Evolutionary conservation across 2,113 vertebrate species (phyloP).

Genomic region (Hippopotamus amphibius): DNA sequence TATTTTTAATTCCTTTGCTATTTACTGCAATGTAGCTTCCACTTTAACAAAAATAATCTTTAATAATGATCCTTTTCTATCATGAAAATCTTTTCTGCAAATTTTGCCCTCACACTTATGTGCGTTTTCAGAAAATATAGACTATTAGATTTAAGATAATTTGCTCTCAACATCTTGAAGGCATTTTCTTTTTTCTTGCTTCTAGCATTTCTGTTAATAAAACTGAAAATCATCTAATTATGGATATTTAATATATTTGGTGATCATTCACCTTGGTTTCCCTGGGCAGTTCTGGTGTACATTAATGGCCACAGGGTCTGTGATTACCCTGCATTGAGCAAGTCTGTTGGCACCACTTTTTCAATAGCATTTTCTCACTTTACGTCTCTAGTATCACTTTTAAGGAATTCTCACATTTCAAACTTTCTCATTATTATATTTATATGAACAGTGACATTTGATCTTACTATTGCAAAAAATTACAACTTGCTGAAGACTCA

Average conservation of each 20-base stretch:
- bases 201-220: background rate
- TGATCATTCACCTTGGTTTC: background rate
- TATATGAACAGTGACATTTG: background rate
- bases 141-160: too few species aligned
- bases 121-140: background rate
- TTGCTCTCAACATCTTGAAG: background rate
- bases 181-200: background rate
- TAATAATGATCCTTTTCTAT: background rate
- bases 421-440: background rate
- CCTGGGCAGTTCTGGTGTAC: background rate
- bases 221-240: background rate
- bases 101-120: background rate
- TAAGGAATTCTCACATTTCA: background rate
- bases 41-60: background rate
- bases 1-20: background rate
- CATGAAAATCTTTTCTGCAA: background rate
- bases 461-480: background rate
- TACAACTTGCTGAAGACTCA: background rate
- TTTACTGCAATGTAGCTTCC: background rate
- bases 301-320: background rate
- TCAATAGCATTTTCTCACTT: background rate
- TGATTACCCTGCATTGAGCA: fast-evolving
- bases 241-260: background rate
- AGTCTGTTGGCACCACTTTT: background rate
- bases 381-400: background rate